Percentiles rank a stretch among this genome's conserved stretches.
Conservation (phyloP, 2,888 invertebrate species). For the Coecobrya sp. region DNA sequence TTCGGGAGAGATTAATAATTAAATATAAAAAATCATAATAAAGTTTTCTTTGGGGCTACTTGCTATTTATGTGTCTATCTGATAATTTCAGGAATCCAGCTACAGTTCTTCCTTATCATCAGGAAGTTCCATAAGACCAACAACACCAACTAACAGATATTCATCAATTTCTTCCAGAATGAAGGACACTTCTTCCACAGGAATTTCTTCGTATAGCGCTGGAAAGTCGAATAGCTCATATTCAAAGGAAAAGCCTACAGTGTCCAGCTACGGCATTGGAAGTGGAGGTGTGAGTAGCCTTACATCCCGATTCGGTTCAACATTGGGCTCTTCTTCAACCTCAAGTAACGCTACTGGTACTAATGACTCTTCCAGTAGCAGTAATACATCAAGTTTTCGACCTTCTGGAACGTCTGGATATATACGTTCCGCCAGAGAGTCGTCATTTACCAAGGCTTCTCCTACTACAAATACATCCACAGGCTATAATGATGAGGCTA, state of each 20-base stretch:
- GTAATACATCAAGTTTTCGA: constrained; percentile 36
- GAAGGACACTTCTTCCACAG: constrained; percentile 53
- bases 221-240: constrained; percentile 52
- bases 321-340: background rate
- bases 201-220: constrained; percentile 53
- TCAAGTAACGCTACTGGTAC: background rate
- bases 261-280: constrained; percentile 49
- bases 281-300: constrained; percentile 60
- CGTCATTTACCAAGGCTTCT: constrained; percentile 51
- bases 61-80: background rate
- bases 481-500: constrained; percentile 55
- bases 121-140: constrained; percentile 58
- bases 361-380: background rate
- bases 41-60: too few relatives aligned
- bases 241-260: constrained; percentile 69
- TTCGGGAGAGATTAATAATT: too few relatives aligned
- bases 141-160: constrained; percentile 78
- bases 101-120: constrained; percentile 61
- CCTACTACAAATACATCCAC: constrained; percentile 23
- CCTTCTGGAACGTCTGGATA: constrained; percentile 74
- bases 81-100: constrained; percentile 81
- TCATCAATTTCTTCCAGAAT: constrained; percentile 70
- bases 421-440: constrained; percentile 49
- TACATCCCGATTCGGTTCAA: constrained; percentile 72
- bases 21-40: too few relatives aligned